Conservation (phyloP, 2,113 vertebrate genomes). For the Grammomys dolichurus region DNA sequence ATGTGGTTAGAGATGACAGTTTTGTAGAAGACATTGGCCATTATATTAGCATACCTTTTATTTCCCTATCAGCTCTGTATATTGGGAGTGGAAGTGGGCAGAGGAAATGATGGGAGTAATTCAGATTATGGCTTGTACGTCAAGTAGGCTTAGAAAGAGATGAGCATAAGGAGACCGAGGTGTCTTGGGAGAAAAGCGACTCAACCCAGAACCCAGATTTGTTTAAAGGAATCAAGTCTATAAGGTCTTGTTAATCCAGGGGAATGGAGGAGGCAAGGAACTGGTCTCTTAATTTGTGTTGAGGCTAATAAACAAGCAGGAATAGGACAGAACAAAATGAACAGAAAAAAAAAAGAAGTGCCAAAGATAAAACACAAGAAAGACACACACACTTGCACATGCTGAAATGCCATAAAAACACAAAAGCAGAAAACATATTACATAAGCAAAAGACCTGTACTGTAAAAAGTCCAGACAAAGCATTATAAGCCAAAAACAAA, state of each 20-base stretch:
- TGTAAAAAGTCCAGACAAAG: background rate
- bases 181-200: conserved; percentile 4
- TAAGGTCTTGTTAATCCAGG: background rate
- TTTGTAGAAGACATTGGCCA: background rate
- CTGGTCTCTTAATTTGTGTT: background rate
- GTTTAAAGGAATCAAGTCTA: background rate
- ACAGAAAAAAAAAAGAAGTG: background rate
- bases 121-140: background rate
- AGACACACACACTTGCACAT: background rate
- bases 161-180: background rate
- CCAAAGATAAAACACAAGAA: background rate
- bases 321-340: background rate
- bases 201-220: background rate
- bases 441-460: background rate
- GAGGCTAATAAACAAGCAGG: background rate
- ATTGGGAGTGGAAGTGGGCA: background rate
- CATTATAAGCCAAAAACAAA: background rate
- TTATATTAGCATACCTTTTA: background rate
- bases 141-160: background rate
- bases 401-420: background rate
- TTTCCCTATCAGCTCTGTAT: background rate
- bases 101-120: background rate
- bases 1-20: background rate
- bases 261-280: background rate
- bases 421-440: background rate